Percentiles rank a stretch among this genome's conserved stretches.
Evolutionary conservation across 2,113 vertebrate genomes (phyloP).

Genomic region (Anser cygnoides): DNA sequence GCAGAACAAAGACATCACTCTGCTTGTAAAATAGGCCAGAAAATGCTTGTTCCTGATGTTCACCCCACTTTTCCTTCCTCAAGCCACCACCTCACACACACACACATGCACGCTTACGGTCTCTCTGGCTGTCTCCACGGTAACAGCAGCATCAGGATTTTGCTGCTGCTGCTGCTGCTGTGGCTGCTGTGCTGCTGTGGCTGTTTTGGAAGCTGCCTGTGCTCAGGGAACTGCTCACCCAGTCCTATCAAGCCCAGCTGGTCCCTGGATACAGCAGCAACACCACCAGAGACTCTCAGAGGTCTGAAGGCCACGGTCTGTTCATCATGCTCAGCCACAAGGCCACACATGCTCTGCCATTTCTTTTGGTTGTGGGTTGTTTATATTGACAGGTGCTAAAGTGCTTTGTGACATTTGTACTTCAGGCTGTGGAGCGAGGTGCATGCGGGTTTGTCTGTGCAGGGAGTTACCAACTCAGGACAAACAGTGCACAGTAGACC

Average conservation of each 20-base stretch:
- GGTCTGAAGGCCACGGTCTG: fast-evolving
- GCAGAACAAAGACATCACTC: background rate
- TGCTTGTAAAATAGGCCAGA: conserved; percentile 35
- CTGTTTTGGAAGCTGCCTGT: conserved; percentile 54
- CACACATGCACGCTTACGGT: fast-evolving
- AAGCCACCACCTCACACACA: background rate
- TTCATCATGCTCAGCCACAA: background rate
- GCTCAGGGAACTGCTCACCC: background rate
- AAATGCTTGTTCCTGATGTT: background rate
- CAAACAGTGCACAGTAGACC: background rate
- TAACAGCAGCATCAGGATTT: conserved; percentile 42
- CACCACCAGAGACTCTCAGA: background rate
- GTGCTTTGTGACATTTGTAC: background rate
- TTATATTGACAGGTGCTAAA: background rate
- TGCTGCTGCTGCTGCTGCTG: background rate
- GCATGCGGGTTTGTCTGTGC: background rate
- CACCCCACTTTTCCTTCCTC: background rate
- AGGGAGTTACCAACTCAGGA: background rate
- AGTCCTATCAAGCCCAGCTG: background rate
- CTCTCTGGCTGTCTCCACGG: conserved; percentile 65
- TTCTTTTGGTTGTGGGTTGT: background rate
- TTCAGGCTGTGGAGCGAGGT: background rate
- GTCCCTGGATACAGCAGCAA: background rate
- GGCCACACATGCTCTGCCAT: fast-evolving
- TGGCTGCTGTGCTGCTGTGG: background rate